Percentiles rank a stretch among this genome's conserved stretches.
These are phyloP conservation scores for Globia sparganii DNA, from an alignment of 2,888 invertebrate species.

Conservation along the genomic window DNA sequence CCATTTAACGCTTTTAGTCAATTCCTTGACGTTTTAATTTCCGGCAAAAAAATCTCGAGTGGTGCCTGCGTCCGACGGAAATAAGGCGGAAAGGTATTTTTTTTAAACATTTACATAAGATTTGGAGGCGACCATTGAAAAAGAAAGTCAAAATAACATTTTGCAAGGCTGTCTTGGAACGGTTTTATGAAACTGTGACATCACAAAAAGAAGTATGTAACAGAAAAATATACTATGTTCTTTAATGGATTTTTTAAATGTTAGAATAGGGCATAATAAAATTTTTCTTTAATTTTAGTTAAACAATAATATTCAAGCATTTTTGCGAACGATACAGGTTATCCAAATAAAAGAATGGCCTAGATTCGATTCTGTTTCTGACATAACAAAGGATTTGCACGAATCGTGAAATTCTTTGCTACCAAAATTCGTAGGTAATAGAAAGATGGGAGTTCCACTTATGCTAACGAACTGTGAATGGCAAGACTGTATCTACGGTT, in stretches of 20 bases:
- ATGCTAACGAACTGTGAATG: background rate
- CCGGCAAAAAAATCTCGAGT: slow-evolving; percentile 71
- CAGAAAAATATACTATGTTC: background rate
- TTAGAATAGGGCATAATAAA: background rate
- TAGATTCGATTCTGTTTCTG: background rate
- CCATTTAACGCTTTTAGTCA: slow-evolving; percentile 73
- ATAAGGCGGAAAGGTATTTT: slow-evolving; percentile 66
- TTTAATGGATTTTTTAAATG: background rate
- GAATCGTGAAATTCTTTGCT: background rate
- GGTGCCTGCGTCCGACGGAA: slow-evolving; percentile 59
- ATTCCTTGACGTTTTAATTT: slow-evolving; percentile 80
- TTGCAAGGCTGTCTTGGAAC: slow-evolving; percentile 13
- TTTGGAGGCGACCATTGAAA: slow-evolving; percentile 41
- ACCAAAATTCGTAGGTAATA: background rate
- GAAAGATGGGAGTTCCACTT: background rate
- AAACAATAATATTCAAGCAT: background rate
- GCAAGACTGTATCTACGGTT: background rate
- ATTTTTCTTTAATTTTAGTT: background rate
- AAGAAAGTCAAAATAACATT: slow-evolving; percentile 48
- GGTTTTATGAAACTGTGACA: slow-evolving; percentile 17
- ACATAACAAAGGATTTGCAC: slow-evolving; percentile 6
- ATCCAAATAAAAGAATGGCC: background rate
- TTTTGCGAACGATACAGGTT: background rate
- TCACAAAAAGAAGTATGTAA: slow-evolving; percentile 5
- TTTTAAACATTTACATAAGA: slow-evolving; percentile 65